These are phyloP conservation scores for Andrena minutula DNA, from an alignment of 2,888 invertebrate species.

Conservation along the genomic window DNA sequence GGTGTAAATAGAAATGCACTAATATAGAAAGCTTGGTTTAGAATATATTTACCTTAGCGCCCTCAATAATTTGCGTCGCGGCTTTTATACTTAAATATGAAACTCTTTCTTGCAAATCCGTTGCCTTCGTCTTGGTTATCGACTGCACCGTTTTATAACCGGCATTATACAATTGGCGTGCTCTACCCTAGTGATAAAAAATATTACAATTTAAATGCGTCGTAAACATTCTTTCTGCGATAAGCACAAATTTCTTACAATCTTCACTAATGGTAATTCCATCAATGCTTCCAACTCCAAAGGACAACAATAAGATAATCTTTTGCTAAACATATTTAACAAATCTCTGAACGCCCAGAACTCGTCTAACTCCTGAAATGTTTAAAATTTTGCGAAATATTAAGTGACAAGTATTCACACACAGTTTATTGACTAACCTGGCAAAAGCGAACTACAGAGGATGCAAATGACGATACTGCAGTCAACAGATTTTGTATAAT, in stretches of 20 bases:
- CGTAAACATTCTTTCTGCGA: neutral
- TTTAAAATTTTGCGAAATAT: slow-evolving; percentile 7
- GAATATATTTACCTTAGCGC: slow-evolving; percentile 90
- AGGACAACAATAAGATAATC: slow-evolving; percentile 93
- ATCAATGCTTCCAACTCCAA: slow-evolving; percentile 92
- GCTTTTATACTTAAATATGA: slow-evolving; percentile 90
- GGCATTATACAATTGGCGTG: slow-evolving; percentile 92
- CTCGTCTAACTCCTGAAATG: slow-evolving; percentile 88
- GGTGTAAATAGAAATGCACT: slow-evolving; percentile 4
- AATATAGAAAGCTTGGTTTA: slow-evolving; percentile 3
- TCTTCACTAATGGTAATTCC: slow-evolving; percentile 95
- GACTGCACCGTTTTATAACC: slow-evolving; percentile 92
- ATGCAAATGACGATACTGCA: slow-evolving; percentile 90
- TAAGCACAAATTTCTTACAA: slow-evolving; percentile 85
- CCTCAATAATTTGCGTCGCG: slow-evolving; percentile 93
- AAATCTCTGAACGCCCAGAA: slow-evolving; percentile 94
- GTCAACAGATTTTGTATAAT: slow-evolving; percentile 92
- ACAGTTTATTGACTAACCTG: slow-evolving; percentile 85
- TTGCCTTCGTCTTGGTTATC: slow-evolving; percentile 90
- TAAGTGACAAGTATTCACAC: neutral
- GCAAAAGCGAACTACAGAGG: slow-evolving; percentile 92
- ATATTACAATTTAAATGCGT: slow-evolving; percentile 15
- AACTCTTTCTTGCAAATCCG: slow-evolving; percentile 88
- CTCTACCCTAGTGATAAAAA: slow-evolving; percentile 88
- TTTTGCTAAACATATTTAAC: slow-evolving; percentile 90